Conservation (phyloP, 2,888 invertebrate genomes). For the Rotaria magnacalcarata region DNA sequence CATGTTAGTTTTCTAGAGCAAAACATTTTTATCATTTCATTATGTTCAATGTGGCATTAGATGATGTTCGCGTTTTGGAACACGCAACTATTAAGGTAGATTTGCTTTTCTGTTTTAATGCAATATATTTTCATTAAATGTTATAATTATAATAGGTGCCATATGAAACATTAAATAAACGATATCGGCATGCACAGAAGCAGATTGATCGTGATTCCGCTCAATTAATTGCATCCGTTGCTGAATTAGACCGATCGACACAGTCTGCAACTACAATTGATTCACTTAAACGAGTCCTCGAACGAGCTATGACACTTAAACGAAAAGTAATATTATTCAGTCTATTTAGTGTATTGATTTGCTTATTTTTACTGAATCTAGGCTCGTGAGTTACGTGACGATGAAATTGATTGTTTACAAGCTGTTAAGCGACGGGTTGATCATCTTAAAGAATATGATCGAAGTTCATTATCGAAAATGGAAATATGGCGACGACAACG, state of each 20-base stretch:
- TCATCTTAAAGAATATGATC: constrained; percentile 72
- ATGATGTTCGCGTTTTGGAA: constrained; percentile 23
- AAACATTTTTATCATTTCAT: neutral
- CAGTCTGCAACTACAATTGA: neutral
- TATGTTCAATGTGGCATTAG: neutral
- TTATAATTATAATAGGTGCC: constrained; percentile 66
- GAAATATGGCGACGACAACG: constrained; percentile 73
- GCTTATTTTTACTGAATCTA: constrained; percentile 47
- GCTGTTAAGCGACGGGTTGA: constrained; percentile 86
- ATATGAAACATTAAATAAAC: constrained; percentile 93
- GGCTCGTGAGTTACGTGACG: constrained; percentile 84
- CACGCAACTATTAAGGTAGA: constrained; percentile 23
- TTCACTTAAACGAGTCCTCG: neutral
- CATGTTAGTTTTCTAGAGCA: constrained; percentile 15
- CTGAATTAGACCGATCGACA: constrained; percentile 70
- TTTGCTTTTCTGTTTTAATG: too few relatives aligned
- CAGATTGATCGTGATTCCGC: constrained; percentile 77
- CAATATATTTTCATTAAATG: neutral
- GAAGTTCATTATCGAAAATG: constrained; percentile 59
- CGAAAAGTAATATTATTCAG: neutral
- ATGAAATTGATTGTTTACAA: constrained; percentile 81
- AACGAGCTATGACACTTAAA: constrained; percentile 12
- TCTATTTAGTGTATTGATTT: constrained; percentile 16
- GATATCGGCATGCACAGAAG: constrained; percentile 88
- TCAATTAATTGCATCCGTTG: constrained; percentile 74